These are phyloP conservation scores for Streptopelia turtur DNA, from an alignment of 2,797 vertebrate genomes.

Conservation along the genomic window DNA sequence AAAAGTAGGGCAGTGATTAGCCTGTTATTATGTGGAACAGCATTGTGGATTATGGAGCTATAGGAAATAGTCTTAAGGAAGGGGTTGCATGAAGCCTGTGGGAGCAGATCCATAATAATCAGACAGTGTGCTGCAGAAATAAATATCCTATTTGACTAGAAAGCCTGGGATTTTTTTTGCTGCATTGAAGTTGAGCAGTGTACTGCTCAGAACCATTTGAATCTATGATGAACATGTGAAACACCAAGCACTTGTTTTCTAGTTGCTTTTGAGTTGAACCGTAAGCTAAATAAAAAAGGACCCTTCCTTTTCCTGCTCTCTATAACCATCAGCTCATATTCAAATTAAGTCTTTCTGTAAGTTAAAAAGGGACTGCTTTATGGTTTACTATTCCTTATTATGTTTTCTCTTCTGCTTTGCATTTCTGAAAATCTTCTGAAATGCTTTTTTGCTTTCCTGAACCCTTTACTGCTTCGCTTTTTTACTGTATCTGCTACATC, in stretches of 20 bases:
- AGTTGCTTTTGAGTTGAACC: neutral
- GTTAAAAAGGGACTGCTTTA: neutral
- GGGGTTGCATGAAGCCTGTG: slow-evolving; percentile 2
- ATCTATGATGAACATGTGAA: neutral
- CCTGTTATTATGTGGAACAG: slow-evolving; percentile 29
- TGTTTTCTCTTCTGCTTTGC: neutral
- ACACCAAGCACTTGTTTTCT: neutral
- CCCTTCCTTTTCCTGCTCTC: neutral
- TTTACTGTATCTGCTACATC: neutral
- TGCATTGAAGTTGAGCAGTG: neutral
- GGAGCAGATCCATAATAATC: slow-evolving; percentile 34
- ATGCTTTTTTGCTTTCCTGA: neutral
- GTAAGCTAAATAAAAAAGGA: neutral
- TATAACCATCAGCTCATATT: neutral
- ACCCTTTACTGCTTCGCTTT: neutral
- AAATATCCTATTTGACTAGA: slow-evolving; percentile 35
- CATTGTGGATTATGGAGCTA: slow-evolving; percentile 30
- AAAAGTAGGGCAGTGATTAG: slow-evolving; percentile 60
- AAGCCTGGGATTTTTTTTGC: neutral
- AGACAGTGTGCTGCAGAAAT: slow-evolving; percentile 23
- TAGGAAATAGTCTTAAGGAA: slow-evolving; percentile 50
- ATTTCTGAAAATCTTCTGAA: neutral
- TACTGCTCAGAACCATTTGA: neutral
- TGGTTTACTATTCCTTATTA: neutral
- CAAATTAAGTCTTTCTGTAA: neutral